Evolutionary conservation across 37 sponge, comb jelly and placozoan species (phyloP), one percentile per base, ranked within the genome.

Genomic region (Hexactinellida sp.): DNA sequence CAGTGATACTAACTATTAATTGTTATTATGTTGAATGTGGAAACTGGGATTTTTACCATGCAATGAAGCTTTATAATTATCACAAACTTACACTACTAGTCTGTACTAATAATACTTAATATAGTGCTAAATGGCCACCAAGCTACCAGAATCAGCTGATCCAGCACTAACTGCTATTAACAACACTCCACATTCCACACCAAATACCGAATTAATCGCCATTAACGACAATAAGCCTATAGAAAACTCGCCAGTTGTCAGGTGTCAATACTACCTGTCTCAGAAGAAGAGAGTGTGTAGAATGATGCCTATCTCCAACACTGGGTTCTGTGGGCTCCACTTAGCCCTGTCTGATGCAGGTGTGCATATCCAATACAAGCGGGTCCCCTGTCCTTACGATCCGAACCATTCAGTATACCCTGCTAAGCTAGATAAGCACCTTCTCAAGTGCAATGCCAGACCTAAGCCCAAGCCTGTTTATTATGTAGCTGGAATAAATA

Each of bases 371-470:
- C 82, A 82, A 24, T 85, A 55, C 51, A 83, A 36, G 83, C 89
- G 92, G 38, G 86, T 94, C 13, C 54, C 85, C 1, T 94, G 94
- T 54, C 94, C 94, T 16, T 86, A 90, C 25, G 94, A 94, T 38
- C 83, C 94, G 9, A 63, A 83, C 0, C 94, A 94, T 87, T 89
- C 91, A 52, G 89, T 94, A 19, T 94, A 84, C 87, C 86, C 88
- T 51, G 83, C 89, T 28, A 37, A 82, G 1, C 84, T 94, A 7
- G 37, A 89, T 24, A 89, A 92, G 55, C 95, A 94, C 41, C 83
- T 94, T 21, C 88, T 87, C 76, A 91, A 89, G 55, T 94, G 95
- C 63, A 94, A 94, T 87, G 93, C 89, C 0, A 38, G 87, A 0
- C 89, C 91, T 41, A 88, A 54, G 36, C 82, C 83, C 13, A 32